Base-by-base conservation (phyloP, 2,888 invertebrate species). In the Odiellus spinosus region DNA sequence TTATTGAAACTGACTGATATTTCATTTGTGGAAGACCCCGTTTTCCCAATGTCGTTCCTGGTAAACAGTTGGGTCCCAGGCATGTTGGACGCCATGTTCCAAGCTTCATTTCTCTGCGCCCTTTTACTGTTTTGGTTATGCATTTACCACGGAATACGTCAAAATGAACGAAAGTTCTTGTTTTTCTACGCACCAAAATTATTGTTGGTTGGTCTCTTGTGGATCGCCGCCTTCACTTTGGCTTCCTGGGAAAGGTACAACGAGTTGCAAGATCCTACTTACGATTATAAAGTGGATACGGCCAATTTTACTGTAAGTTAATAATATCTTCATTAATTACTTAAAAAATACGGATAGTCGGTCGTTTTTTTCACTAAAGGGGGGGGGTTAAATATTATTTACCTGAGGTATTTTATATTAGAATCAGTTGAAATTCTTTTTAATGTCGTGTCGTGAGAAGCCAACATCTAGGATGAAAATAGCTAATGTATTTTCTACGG, bases 121-220 rank as follows among this genome's bases (percentile, higher is more conserved):
- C 73, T 96, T 48, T 71, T 95, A 55, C 72, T 95, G 60, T 93
- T 91, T 60, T 95, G 95, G 93, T 73, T 96, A 14, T 87, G 88
- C 56, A 78, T 90, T 55, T 95, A 93, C 67, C 95, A 96, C 63
- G 95, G 93, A 2, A 71, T 95, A 33, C 71, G 95, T 62, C 87
- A 95, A 84, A 91, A 88, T 61, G 88, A 91, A 65, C 70, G 93
- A 54, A 72, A 79, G 52, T 77, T 88, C 55, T 61, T 81, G 35
- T 77, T 82, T 20, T 96, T 96, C 68, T 95, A 95, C 68, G 65
- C 88, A 54, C 83, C 88, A 39, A 96, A 96, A 71, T 64, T 88
- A 33, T 69, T 88, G 44, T 74, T 95, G 10, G 85, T 95, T 1
- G 78, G 82, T 6, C 73, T 83, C 59, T 73, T 91, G 50, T 93